Evolutionary conservation across 2,888 invertebrate genomes (phyloP).

Genomic region (Orthonychiurus folsomi): DNA sequence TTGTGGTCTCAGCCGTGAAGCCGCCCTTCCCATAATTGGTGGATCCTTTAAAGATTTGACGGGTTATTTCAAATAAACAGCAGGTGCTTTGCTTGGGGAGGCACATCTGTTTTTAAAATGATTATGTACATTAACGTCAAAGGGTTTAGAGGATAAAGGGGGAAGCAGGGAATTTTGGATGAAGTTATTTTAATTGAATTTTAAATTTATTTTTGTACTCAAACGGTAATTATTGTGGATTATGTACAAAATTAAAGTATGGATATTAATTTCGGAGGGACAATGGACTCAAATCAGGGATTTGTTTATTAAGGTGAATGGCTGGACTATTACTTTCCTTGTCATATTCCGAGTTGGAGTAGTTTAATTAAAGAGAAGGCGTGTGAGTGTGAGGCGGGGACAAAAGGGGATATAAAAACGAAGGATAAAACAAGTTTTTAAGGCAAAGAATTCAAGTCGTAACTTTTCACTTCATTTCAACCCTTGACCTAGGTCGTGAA

Average conservation of each 20-base stretch:
- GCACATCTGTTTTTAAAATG: neutral
- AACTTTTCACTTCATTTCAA: slow-evolving; percentile 1
- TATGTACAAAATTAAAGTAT: too few species aligned
- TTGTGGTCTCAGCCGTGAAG: too few species aligned
- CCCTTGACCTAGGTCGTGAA: neutral
- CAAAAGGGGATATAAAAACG: neutral
- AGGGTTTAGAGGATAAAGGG: too few species aligned
- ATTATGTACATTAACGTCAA: neutral
- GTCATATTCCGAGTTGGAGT: neutral
- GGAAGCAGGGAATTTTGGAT: too few species aligned
- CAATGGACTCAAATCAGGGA: too few species aligned
- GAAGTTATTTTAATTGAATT: too few species aligned
- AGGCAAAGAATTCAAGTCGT: neutral
- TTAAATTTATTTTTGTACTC: too few species aligned
- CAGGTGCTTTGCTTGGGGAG: neutral
- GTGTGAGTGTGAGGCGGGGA: neutral
- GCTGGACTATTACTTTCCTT: neutral
- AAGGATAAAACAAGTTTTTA: neutral
- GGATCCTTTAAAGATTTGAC: neutral
- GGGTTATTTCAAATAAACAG: neutral
- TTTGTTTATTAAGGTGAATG: too few species aligned
- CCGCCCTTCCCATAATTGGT: neutral
- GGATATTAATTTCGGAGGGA: too few species aligned
- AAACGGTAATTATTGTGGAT: too few species aligned
- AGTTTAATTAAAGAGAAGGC: neutral